These are phyloP conservation scores for Monoplex corrugatus DNA, from an alignment of 2,888 invertebrate genomes.

Conservation along the genomic window DNA sequence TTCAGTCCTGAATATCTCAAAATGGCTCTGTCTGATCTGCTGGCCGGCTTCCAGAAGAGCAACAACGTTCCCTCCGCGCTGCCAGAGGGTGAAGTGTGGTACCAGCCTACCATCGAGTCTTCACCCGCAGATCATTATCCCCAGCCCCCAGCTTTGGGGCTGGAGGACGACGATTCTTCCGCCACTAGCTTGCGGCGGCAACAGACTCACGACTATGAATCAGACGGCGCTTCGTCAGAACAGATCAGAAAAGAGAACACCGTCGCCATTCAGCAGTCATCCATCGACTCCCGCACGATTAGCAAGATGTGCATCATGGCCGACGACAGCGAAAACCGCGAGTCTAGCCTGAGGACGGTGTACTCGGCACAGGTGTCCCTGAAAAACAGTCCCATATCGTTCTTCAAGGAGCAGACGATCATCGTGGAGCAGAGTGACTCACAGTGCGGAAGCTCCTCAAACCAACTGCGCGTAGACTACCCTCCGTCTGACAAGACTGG, in stretches of 20 bases:
- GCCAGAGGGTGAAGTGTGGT: too few species aligned
- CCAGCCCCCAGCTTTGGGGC: neutral
- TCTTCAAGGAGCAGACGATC: neutral
- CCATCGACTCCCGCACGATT: constrained; percentile 10
- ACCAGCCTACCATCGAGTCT: too few species aligned
- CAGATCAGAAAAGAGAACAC: too few species aligned
- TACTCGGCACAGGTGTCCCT: constrained; percentile 5
- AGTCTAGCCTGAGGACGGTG: neutral
- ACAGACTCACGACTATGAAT: too few species aligned
- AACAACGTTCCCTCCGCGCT: neutral
- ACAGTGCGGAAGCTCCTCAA: too few species aligned
- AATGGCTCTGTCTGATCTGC: constrained; percentile 14
- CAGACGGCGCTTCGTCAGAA: too few species aligned
- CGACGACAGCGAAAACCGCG: constrained; percentile 22
- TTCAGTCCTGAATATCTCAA: constrained; percentile 27
- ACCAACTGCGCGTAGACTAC: too few species aligned
- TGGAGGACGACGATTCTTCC: neutral
- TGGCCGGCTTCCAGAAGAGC: neutral
- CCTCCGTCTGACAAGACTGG: too few species aligned
- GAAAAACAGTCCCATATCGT: neutral
- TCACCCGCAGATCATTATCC: too few species aligned
- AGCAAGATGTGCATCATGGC: neutral
- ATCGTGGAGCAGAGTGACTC: neutral
- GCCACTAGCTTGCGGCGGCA: too few species aligned
- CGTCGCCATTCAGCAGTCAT: neutral